These are phyloP conservation scores for Chrysolina oricalcia DNA, from an alignment of 2,888 invertebrate species.

Conservation along the genomic window DNA sequence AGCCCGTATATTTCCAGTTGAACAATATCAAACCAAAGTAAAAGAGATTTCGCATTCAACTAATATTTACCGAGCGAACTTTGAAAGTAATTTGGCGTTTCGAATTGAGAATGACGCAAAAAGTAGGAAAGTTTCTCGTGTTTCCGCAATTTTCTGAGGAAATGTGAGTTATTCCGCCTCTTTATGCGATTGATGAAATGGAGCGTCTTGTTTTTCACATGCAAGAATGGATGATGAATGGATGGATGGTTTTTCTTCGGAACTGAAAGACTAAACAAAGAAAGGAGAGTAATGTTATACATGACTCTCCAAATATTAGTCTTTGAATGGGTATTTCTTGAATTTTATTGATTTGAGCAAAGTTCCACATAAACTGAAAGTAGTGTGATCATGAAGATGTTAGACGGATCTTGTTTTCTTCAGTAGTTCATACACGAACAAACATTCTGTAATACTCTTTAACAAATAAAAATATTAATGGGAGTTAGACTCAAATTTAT, in stretches of 20 bases:
- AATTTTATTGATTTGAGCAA: no score
- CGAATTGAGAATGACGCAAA: slow-evolving; percentile 7
- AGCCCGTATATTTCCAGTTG: slow-evolving; percentile 1
- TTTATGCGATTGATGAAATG: slow-evolving; percentile 16
- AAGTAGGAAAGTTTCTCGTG: slow-evolving; percentile 1
- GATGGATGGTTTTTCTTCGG: neutral
- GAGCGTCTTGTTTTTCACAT: slow-evolving; percentile 7
- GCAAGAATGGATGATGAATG: neutral
- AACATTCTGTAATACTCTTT: no score
- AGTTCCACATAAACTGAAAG: no score
- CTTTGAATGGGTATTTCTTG: no score
- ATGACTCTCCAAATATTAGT: no score
- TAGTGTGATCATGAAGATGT: no score
- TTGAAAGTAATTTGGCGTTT: slow-evolving; percentile 9
- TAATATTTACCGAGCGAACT: slow-evolving; percentile 13
- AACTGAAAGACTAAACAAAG: neutral
- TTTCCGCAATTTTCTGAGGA: slow-evolving; percentile 7
- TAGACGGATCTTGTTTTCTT: no score
- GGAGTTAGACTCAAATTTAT: no score
- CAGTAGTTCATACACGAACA: no score
- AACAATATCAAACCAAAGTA: neutral
- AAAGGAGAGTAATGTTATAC: neutral
- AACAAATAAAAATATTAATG: no score
- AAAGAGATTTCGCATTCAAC: slow-evolving; percentile 11
- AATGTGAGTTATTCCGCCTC: slow-evolving; percentile 10